Conservation (phyloP, 1,140 invertebrate genomes). For the Microvelia longipes region DNA sequence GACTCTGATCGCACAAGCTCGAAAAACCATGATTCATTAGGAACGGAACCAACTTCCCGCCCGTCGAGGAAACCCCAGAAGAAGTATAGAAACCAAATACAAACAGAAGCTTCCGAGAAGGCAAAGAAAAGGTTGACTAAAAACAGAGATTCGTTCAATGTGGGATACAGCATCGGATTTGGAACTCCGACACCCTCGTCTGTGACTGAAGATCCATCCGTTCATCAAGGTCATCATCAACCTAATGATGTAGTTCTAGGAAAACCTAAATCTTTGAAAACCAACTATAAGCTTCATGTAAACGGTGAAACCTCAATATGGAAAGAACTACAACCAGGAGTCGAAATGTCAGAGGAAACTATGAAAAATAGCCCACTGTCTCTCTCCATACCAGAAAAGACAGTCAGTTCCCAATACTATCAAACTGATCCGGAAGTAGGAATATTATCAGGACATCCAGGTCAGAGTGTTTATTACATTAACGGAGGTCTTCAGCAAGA, state of each 20-base stretch:
- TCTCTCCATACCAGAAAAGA: constrained; percentile 1
- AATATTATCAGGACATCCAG: not conserved
- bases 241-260: constrained; percentile 7
- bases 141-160: constrained; percentile 10
- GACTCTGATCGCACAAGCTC: not conserved
- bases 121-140: not conserved
- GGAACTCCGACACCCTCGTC: not conserved
- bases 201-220: not conserved
- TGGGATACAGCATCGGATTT: constrained; percentile 17
- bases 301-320: constrained; percentile 15
- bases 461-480: constrained; percentile 9
- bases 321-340: constrained; percentile 16
- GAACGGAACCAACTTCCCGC: not conserved
- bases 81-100: not conserved
- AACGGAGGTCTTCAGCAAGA: constrained; percentile 1
- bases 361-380: constrained; percentile 4
- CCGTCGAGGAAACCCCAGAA: not conserved
- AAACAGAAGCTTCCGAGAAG: not conserved
- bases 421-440: not conserved
- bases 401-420: not conserved
- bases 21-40: not conserved
- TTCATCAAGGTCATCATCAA: not conserved
- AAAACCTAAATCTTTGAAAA: constrained; percentile 1
- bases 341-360: constrained; percentile 16
- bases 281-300: constrained; percentile 8